These are phyloP conservation scores for Coenonympha arcania DNA, from an alignment of 2,888 invertebrate genomes.

Conservation along the genomic window DNA sequence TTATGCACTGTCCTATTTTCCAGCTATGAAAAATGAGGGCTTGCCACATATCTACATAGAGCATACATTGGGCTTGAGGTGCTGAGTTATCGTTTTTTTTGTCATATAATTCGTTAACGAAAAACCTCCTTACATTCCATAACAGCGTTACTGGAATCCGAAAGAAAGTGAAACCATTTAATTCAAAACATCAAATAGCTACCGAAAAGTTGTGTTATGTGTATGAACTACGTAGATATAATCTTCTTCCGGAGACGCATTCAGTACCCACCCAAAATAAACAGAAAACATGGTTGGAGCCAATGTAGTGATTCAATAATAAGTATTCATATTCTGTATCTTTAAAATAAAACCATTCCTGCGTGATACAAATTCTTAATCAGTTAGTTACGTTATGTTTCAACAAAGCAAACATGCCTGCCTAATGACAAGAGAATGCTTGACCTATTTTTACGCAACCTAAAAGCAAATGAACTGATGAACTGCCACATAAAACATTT, in stretches of 20 bases:
- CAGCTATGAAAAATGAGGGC: slow-evolving; percentile 1
- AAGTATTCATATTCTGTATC: neutral
- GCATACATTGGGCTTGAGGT: too few species aligned
- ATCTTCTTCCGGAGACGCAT: neutral
- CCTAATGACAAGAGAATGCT: slow-evolving; percentile 18
- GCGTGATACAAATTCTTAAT: too few species aligned
- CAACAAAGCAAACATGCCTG: slow-evolving; percentile 16
- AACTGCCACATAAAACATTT: slow-evolving; percentile 23
- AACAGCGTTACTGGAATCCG: too few species aligned
- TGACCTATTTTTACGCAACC: slow-evolving; percentile 18
- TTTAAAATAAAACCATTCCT: too few species aligned
- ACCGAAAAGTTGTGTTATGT: too few species aligned
- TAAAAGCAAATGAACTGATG: slow-evolving; percentile 22
- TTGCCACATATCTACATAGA: neutral
- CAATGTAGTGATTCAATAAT: neutral
- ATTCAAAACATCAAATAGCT: too few species aligned
- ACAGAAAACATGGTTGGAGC: neutral
- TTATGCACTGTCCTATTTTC: slow-evolving; percentile 19
- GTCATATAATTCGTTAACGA: too few species aligned
- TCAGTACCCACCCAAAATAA: too few species aligned
- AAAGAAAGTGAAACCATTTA: too few species aligned
- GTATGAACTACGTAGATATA: neutral
- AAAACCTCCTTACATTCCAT: too few species aligned
- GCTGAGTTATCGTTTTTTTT: too few species aligned
- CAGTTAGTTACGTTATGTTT: neutral